phyloP scores from a whole-genome alignment of 2,113 vertebrate species.

The Oplegnathus fasciatus region DNA sequence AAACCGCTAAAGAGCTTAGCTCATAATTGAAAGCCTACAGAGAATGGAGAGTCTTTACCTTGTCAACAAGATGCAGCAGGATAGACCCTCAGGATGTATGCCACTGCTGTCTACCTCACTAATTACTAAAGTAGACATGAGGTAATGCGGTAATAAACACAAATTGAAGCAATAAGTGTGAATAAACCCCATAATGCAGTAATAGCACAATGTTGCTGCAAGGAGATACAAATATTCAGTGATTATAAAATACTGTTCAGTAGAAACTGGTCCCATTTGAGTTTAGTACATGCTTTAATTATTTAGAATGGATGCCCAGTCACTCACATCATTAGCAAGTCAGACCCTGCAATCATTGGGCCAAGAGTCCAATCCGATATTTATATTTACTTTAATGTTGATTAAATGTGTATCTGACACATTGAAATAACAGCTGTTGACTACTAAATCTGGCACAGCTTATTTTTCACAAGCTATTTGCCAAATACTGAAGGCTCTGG shows the following conservation, averaged over 20 bases:
- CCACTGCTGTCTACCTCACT: background rate
- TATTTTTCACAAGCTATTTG: too few relatives aligned
- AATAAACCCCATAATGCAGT: background rate
- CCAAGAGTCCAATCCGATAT: too few relatives aligned
- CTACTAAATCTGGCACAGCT: too few relatives aligned
- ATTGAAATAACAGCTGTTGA: too few relatives aligned
- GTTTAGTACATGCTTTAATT: background rate
- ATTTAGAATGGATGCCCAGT: too few relatives aligned
- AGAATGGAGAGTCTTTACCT: constrained; percentile 63
- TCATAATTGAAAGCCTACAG: constrained; percentile 80
- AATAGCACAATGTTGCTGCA: background rate
- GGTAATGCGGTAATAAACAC: background rate
- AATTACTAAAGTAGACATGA: background rate
- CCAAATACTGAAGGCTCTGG: too few relatives aligned
- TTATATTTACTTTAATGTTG: too few relatives aligned
- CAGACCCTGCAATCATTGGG: too few relatives aligned
- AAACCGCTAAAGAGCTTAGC: constrained; percentile 84
- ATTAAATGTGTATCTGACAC: too few relatives aligned
- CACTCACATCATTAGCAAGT: too few relatives aligned
- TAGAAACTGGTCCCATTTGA: too few relatives aligned
- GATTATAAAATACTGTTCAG: background rate
- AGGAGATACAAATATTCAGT: background rate
- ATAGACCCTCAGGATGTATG: constrained; percentile 23
- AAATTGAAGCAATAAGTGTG: background rate
- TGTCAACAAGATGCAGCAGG: constrained; percentile 48